Base-by-base conservation (phyloP, 2,888 invertebrate species). In the Stegophylla sp. region DNA sequence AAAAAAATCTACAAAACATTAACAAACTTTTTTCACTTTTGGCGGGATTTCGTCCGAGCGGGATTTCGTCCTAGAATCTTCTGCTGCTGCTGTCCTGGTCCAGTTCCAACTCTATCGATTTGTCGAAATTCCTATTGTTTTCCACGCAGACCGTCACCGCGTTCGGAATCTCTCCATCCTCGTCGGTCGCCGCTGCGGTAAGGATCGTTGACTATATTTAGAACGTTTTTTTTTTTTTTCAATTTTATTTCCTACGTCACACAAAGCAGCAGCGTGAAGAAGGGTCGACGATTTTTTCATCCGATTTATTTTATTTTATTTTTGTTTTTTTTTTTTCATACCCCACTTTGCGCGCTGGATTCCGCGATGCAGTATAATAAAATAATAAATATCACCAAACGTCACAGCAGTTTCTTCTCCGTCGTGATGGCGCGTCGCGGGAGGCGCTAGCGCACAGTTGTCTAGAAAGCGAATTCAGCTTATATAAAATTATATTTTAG, bases 31-130 rank as follows among this genome's bases (percentile, higher is more conserved):
- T n/a, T n/a, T n/a, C n/a, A n/a, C n/a, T n/a, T n/a, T n/a, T n/a
- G n/a, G n/a, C n/a, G n/a, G n/a, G n/a, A n/a, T n/a, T n/a, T n/a
- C n/a, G n/a, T n/a, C n/a, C n/a, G n/a, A n/a, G n/a, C n/a, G n/a
- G n/a, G n/a, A n/a, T n/a, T n/a, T n/a, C n/a, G n/a, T n/a, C n/a
- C n/a, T n/a, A n/a, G n/a, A n/a, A n/a, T n/a, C n/a, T n/a, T n/a
- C n/a, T n/a, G n/a, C n/a, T n/a, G n/a, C n/a, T n/a, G n/a, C n/a
- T n/a, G n/a, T n/a, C 34, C 59, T 73, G 72, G 72, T 73, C 43
- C 26, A n/a, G 72, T 73, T 73, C 72, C 72, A 73, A 73, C 59
- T 34, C 34, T 59, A 73, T 73, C 41, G 72, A 73, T 73, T n/a
- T 73, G 72, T 59, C 59, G 43, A 59, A 59, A 73, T 73, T 73